Base-by-base conservation (phyloP, 2,888 invertebrate genomes). In the Philereme transversata region DNA sequence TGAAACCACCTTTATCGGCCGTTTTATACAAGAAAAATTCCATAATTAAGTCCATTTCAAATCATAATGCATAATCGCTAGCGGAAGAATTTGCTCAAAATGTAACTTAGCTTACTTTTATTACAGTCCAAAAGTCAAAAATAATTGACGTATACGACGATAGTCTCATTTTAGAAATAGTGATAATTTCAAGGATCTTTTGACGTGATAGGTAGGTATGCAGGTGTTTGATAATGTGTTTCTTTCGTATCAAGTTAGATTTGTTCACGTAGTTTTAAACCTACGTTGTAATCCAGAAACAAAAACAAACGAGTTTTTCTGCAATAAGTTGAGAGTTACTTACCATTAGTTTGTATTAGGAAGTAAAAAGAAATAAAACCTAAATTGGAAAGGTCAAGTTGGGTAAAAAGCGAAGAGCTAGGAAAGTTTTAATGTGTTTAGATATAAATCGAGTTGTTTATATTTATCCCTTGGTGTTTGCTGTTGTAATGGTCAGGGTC, bases 391-490 rank as follows among this genome's bases (percentile, higher is more conserved):
- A 76, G 81, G 80, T 78, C 81, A 81, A 75, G 70, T 72, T 40
- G 40, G 6, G 74, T 65, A 69, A 74, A 70, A 71, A 66, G 65
- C 60, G 64, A 71, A 70, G 65, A 68, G 70, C 70, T 72, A 65
- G 71, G 72, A 81, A 88, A 86, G 81, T 87, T 88, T 86, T 86
- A 87, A 88, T 85, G 86, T 76, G 80, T 83, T 83, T 69, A 74
- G 83, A 81, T 82, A 88, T 87, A 87, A 87, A 87, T 86, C 82
- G 80, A 77, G 69, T 82, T 79, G 83, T 89, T 87, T 87, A 81
- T 86, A 83, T 79, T 78, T 77, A 75, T 73, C 76, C 79, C 75
- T 70, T 68, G 69, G 74, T 71, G 75, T 67, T 73, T 67, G 69
- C 62, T 66, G 62, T 64, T 40, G 63, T 72, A 70, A 65, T 68